A percentile compares a stretch with the other conserved stretches of the same genome.
These are phyloP conservation scores for Buphagus erythrorhynchus DNA, from an alignment of 2,797 vertebrate species.

Conservation along the genomic window DNA sequence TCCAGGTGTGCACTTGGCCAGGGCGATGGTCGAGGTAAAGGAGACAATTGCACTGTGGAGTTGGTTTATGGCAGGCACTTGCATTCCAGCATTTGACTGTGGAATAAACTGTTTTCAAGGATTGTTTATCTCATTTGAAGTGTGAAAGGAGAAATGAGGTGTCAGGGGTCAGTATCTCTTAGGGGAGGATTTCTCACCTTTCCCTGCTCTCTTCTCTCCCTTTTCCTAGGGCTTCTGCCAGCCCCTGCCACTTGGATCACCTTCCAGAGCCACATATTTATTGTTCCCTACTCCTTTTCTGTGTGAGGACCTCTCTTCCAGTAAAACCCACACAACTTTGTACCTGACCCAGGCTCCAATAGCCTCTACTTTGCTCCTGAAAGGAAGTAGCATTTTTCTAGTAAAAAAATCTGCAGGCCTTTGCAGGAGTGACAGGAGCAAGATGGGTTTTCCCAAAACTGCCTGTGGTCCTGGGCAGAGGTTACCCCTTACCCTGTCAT, in stretches of 20 bases:
- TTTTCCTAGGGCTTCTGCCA: background rate
- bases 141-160: background rate
- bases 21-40: background rate
- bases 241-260: background rate
- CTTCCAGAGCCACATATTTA: background rate
- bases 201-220: background rate
- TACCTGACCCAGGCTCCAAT: background rate
- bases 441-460: background rate
- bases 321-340: rapidly evolving
- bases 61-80: background rate
- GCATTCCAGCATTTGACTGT: background rate
- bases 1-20: background rate
- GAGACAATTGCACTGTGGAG: background rate
- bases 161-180: background rate
- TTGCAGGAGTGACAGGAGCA: background rate
- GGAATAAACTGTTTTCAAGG: background rate
- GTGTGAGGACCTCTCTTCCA: background rate
- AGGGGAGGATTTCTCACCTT: background rate
- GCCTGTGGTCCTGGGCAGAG: background rate
- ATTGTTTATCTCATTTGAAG: background rate
- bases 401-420: background rate
- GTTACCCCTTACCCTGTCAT: background rate
- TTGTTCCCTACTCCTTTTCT: background rate
- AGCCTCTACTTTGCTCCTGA: background rate
- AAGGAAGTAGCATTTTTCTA: background rate